Evolutionary conservation across 2,888 invertebrate genomes (phyloP), one percentile per base, ranked within the genome.

Genomic region (Oeneis ivallda): DNA sequence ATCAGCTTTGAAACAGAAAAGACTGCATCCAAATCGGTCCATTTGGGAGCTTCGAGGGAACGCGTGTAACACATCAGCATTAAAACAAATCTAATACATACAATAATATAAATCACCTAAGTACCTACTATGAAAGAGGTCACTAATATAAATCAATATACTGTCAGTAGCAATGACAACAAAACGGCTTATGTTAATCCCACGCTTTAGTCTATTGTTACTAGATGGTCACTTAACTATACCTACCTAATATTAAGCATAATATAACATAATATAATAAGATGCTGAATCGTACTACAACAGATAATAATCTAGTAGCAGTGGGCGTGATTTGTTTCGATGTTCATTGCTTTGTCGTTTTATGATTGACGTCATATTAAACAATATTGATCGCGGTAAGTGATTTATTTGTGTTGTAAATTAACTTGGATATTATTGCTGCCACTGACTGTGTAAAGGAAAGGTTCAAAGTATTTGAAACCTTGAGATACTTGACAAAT

Each of bases 241-340:
- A 41, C 13, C 41, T 41, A 41, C 13, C 41, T 41, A 41, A 41
- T 41, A 41, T 5, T 41, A 41, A 13, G 13, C 41, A 41, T 41
- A 41, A 41, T 53, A 34, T 34, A 19, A 49, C n/a, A 41, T 45
- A 45, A n/a, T 45, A 19, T 19, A 10, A 17, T 2, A 15, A 49
- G 1, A 15, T 39, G 54, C 39, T 39, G 54, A 54, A 15, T 57
- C 34, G 6, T 53, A 53, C 9, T 53, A 53, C 5, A 10, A 34
- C 15, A 58, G 37, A 49, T 60, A 60, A 49, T 49, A 49, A 60
- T 49, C 17, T 60, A 37, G 19, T 17, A 13, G 39, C 19, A 32
- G 68, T 68, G 62, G 68, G 68, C 39, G 68, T 68, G 66, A 68
- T 68, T 68, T 68, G 66, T 68, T 68, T 63, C 41, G 62, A 58